Conservation (phyloP, 2,797 vertebrate genomes). For the Hypotaenidia philippensis region DNA sequence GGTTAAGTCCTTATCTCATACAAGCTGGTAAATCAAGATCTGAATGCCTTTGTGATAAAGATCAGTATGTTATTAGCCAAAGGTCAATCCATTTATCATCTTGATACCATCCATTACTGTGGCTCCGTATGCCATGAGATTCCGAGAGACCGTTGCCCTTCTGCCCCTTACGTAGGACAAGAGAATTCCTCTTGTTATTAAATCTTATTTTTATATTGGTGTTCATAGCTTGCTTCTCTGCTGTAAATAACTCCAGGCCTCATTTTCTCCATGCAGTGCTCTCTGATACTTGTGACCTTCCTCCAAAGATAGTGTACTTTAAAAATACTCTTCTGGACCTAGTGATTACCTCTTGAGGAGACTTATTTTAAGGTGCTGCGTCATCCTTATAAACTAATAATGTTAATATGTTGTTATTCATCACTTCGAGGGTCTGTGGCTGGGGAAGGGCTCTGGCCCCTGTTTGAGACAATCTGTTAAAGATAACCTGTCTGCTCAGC, state of each 20-base stretch:
- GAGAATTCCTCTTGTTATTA: slow-evolving; percentile 56
- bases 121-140: not conserved
- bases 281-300: slow-evolving; percentile 5
- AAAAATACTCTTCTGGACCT: not conserved
- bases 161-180: not conserved
- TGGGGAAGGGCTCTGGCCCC: not conserved
- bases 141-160: not conserved
- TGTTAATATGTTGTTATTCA: not conserved
- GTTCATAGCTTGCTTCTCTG: not conserved
- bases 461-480: not conserved
- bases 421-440: fast-evolving
- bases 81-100: slow-evolving; percentile 52
- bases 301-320: not conserved
- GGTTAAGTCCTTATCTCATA: not conserved
- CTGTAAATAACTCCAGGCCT: not conserved
- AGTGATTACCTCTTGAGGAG: slow-evolving; percentile 17
- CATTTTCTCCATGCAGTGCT: not conserved
- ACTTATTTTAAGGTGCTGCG: not conserved
- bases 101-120: not conserved
- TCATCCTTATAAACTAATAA: not conserved
- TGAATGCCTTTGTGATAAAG: not conserved
- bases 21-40: not conserved
- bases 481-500: not conserved
- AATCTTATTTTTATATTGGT: slow-evolving; percentile 16
- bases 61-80: slow-evolving; percentile 45